Evolutionary conservation across 2,888 invertebrate species (phyloP), one percentile per base, ranked within the genome.

Genomic region (Cerceris ruficornis): DNA sequence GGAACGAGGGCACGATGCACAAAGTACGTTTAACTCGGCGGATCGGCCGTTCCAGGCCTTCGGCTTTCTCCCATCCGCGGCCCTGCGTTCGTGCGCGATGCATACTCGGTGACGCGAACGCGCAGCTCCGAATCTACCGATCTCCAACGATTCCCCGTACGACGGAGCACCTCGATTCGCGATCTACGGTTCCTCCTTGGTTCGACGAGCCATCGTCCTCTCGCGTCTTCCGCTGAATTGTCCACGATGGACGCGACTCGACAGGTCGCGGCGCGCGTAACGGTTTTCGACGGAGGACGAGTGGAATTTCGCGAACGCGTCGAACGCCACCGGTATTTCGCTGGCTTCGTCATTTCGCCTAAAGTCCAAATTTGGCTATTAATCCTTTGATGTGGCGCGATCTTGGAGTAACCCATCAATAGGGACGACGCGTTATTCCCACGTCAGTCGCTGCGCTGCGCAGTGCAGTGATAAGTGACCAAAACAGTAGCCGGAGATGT

Each of bases 1-100:
- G 85, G 87, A 88, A 88, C 87, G 88, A 86, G 88, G 87, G 82
- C 89, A 88, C 81, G 77, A 77, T 85, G 83, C 86, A 86, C 84
- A 83, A 86, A 87, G 84, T 84, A 85, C 85, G 85, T 86, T 89
- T 88, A 87, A 84, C 81, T 78, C 66, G 81, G 83, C 85, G 84
- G 87, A 87, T 85, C 85, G 84, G 71, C 79, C 85, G 77, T 80
- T 86, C 73, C 81, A 74, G 73, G 77, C 75, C 81, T 81, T 80
- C 85, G 81, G 89, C 90, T 90, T 90, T 90, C 90, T 89, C 90
- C 83, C 58, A 50, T 70, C 67, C 61, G 49, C 55, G 75, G 66
- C 28, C 28, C 2, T 28, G 28, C 28, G 28, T 28, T 74, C 82
- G 69, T 69, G 81, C 75, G 69, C 71, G 67, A 39, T 82, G 80